A percentile compares a stretch with the other conserved stretches of the same genome.
phyloP scores from a whole-genome alignment of 92 coral and sea anemone species.

The Porites evermanni region DNA sequence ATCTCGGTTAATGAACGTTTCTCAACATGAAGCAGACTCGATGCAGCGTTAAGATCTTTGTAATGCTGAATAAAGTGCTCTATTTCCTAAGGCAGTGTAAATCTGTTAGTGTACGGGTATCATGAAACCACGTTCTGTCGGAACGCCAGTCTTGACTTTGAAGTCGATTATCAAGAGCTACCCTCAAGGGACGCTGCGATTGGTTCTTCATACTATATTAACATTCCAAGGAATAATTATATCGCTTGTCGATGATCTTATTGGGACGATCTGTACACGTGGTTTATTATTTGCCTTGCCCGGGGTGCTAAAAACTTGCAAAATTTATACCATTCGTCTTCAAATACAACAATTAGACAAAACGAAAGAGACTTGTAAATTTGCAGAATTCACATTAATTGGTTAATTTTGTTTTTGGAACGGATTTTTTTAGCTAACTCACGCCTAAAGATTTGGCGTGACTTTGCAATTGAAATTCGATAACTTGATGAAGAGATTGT shows the following conservation, averaged over 20 bases:
- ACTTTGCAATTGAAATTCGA: constrained; percentile 36
- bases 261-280: constrained; percentile 53
- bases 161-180: constrained; percentile 60
- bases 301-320: not conserved
- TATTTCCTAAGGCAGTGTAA: not conserved
- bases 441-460: constrained; percentile 19
- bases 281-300: constrained; percentile 25
- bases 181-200: constrained; percentile 81
- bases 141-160: constrained; percentile 49
- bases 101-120: constrained; percentile 24
- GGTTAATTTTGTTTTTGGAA: not conserved
- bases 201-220: constrained; percentile 65
- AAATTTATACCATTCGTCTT: constrained; percentile 4
- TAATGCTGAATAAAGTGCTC: constrained; percentile 2
- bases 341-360: not conserved
- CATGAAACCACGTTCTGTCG: constrained; percentile 52
- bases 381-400: not conserved
- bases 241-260: constrained; percentile 53
- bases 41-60: not conserved
- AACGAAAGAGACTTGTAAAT: not conserved
- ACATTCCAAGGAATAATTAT: constrained; percentile 71
- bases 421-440: not conserved
- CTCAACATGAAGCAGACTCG: constrained; percentile 16
- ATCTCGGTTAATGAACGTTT: not conserved
- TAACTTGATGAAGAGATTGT: constrained; percentile 43